Base-by-base conservation (phyloP, 1,140 invertebrate species). In the Ostrea denselamellosa region DNA sequence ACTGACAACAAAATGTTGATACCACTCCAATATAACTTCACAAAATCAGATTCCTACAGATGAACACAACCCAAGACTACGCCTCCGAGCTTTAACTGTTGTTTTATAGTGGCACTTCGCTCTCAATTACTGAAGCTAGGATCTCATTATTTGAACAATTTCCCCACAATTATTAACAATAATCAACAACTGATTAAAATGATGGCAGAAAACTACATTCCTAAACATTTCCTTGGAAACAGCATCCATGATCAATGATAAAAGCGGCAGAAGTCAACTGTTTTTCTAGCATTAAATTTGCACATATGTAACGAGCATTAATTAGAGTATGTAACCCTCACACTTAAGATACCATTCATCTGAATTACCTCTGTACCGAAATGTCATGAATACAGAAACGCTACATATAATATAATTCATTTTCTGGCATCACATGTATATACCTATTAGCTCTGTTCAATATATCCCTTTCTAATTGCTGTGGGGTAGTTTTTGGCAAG, bases 1-100 rank as follows among this genome's bases (percentile, higher is more conserved):
- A 77, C 68, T 25, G 14, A 12, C 68, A 28, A 77, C 68, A 77
- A 77, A 77, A 77, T 77, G 68, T 77, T 77, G 34, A 77, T 77
- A 77, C 68, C 25, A 34, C 68, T 77, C 68, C 0, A 12, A 77
- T 25, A 77, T 17, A 25, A 44, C 34, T 77, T 28, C 9, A 34
- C 28, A 8, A 77, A 77, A 77, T 77, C 28, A 77, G 68, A 28
- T 17, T 14, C 68, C 68, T 10, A 28, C 68, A 77, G 68, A 25
- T 34, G 22, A 28, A 25, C 14, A 34, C 14, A 10, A 9, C 22
- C 4, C 10, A 7, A 12, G 8, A 34, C 25, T 34, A 22, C 9
- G 65, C 68, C 68, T 77, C 9, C 68, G 12, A 19, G 12, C 17
- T 62, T 62, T 0, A 62, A 62, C 68, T 77, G 25, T 28, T 77